These are phyloP conservation scores for Rhabdomys dilectus DNA, from an alignment of 2,113 vertebrate species.

Conservation along the genomic window DNA sequence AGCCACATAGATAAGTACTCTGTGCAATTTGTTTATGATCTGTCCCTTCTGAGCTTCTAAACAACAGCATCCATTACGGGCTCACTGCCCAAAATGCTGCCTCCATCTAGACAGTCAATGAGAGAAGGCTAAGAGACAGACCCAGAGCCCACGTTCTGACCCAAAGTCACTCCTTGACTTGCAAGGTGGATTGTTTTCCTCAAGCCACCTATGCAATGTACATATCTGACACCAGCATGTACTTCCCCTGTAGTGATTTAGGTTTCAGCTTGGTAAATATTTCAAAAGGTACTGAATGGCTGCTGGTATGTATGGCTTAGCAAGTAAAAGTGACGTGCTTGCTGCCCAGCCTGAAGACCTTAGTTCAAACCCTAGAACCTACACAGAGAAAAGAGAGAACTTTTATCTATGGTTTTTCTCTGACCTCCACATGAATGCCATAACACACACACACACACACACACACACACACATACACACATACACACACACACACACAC, in stretches of 20 bases:
- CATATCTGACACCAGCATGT: not conserved
- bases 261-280: not conserved
- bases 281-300: not conserved
- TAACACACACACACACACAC: not conserved
- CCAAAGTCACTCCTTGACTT: not conserved
- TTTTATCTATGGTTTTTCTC: too few species aligned
- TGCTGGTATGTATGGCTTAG: not conserved
- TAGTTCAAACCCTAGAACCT: not conserved
- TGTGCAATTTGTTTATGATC: not conserved
- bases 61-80: not conserved
- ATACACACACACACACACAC: not conserved
- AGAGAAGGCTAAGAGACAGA: not conserved
- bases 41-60: not conserved
- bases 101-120: not conserved
- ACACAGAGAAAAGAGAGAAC: not conserved
- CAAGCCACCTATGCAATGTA: not conserved
- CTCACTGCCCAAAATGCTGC: not conserved
- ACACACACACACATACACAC: not conserved
- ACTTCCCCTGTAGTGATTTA: slow-evolving; percentile 8
- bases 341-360: not conserved
- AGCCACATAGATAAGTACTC: not conserved
- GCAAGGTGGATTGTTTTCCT: slow-evolving; percentile 4
- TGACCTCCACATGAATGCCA: not conserved
- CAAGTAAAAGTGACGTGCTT: not conserved
- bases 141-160: not conserved